Evolutionary conservation across 2,797 vertebrate genomes (phyloP).

Genomic region (Paedocypris micromegethes): DNA sequence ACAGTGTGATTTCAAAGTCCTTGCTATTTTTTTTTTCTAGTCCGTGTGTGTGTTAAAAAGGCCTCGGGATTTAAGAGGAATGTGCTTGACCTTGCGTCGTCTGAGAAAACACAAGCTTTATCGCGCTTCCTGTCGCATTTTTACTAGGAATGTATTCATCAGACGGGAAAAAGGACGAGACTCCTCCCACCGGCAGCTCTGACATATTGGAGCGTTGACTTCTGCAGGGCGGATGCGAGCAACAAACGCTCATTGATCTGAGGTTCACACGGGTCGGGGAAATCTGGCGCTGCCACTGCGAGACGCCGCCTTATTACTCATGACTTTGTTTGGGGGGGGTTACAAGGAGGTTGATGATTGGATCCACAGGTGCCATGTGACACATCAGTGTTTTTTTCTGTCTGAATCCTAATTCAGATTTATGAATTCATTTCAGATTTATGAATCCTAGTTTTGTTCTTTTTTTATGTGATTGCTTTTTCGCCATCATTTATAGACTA

Average conservation of each 20-base stretch:
- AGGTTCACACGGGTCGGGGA: slow-evolving; percentile 33
- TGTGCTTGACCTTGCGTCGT: slow-evolving; percentile 60
- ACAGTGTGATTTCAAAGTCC: slow-evolving; percentile 56
- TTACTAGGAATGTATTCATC: slow-evolving; percentile 40
- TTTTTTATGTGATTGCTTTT: no score
- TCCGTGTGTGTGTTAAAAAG: slow-evolving; percentile 16
- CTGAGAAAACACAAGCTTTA: slow-evolving; percentile 57
- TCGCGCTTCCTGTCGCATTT: slow-evolving; percentile 30
- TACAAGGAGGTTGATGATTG: no score
- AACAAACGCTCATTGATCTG: slow-evolving; percentile 34
- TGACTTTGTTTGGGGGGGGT: slow-evolving; percentile 18
- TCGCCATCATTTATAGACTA: no score
- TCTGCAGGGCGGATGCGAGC: slow-evolving; percentile 3
- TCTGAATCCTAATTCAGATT: no score
- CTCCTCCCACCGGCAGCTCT: slow-evolving; percentile 21
- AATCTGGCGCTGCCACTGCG: slow-evolving; percentile 37
- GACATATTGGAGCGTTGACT: slow-evolving; percentile 25
- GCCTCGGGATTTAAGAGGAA: slow-evolving; percentile 41
- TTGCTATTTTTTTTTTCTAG: slow-evolving; percentile 35
- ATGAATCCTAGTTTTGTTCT: no score
- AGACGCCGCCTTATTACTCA: slow-evolving; percentile 35
- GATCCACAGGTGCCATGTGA: no score
- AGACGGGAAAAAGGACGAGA: slow-evolving; percentile 32
- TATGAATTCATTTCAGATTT: no score
- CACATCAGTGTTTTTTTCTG: no score